Conservation (phyloP, 2,888 invertebrate species). For the Syritta pipiens region DNA sequence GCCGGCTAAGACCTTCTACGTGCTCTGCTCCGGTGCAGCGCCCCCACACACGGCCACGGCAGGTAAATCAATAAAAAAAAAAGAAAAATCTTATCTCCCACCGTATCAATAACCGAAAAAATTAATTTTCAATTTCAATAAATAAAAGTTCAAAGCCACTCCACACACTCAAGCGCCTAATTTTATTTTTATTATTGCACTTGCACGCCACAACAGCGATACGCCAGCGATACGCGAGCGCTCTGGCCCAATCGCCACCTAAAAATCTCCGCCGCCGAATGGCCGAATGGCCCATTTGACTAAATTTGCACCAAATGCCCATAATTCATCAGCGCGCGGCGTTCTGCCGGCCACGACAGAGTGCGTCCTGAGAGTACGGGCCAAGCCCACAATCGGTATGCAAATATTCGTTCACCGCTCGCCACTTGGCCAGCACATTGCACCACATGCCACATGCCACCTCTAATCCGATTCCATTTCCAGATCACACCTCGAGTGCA, state of each 20-base stretch:
- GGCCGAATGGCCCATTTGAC: conserved; percentile 55
- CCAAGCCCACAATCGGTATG: conserved; percentile 66
- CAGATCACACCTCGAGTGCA: conserved; percentile 47
- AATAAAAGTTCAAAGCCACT: conserved; percentile 38
- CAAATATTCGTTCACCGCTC: conserved; percentile 39
- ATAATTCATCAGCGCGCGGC: conserved; percentile 56
- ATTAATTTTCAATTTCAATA: conserved; percentile 65
- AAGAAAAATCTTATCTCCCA: conserved; percentile 60
- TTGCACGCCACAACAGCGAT: conserved; percentile 43
- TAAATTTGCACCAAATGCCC: conserved; percentile 61
- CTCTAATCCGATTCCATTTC: conserved; percentile 59
- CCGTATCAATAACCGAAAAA: conserved; percentile 63
- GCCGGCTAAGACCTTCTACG: no score
- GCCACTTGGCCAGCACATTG: conserved; percentile 1
- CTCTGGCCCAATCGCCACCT: conserved; percentile 62
- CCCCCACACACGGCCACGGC: conserved; percentile 27
- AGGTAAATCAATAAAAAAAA: conserved; percentile 62
- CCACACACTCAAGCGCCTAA: background rate
- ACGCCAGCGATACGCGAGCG: no score
- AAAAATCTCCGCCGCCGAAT: no score
- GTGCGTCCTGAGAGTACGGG: conserved; percentile 18
- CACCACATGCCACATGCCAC: conserved; percentile 57
- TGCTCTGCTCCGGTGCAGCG: no score
- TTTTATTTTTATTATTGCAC: conserved; percentile 63
- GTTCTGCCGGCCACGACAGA: conserved; percentile 28